Conservation (phyloP, 2,113 vertebrate genomes). For the Trogon surrucura region DNA sequence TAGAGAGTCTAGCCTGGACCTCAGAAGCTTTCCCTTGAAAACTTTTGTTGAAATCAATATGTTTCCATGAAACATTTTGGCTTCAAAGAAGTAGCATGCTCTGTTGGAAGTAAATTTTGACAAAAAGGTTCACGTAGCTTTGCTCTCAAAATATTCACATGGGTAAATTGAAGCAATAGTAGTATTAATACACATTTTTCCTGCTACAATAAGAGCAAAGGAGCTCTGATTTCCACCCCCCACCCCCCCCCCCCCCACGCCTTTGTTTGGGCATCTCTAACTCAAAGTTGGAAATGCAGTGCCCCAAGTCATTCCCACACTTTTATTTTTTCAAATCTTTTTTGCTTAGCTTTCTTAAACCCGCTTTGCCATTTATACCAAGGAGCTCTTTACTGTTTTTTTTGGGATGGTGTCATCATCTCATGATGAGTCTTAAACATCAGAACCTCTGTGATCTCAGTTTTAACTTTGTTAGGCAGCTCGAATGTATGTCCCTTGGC, state of each 20-base stretch:
- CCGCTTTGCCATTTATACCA: background rate
- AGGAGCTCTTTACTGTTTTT: conserved; percentile 53
- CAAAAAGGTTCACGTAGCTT: conserved; percentile 38
- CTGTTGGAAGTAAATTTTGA: conserved; percentile 49
- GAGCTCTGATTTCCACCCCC: background rate
- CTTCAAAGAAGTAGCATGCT: conserved; percentile 33
- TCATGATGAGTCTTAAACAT: conserved; percentile 44
- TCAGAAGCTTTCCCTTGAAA: conserved; percentile 56
- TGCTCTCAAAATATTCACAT: conserved; percentile 38
- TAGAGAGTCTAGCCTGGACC: conserved; percentile 25
- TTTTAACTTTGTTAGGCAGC: conserved; percentile 54
- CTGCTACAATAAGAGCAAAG: conserved; percentile 10
- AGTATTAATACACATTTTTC: conserved; percentile 1
- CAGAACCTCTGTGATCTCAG: conserved; percentile 56
- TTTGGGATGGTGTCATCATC: conserved; percentile 37
- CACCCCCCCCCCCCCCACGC: fast-evolving
- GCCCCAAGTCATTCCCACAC: background rate
- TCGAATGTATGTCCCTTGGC: background rate
- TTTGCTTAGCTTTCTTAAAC: conserved; percentile 31
- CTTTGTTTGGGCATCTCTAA: background rate
- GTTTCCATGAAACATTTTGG: conserved; percentile 40
- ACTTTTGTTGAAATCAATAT: conserved; percentile 53
- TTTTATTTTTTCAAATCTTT: conserved; percentile 20
- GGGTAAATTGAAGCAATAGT: conserved; percentile 32
- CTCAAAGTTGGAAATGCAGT: background rate